A percentile compares a stretch with the other conserved stretches of the same genome.
These are phyloP conservation scores for Atta colombica DNA, from an alignment of 1,140 invertebrate species.

Conservation along the genomic window DNA sequence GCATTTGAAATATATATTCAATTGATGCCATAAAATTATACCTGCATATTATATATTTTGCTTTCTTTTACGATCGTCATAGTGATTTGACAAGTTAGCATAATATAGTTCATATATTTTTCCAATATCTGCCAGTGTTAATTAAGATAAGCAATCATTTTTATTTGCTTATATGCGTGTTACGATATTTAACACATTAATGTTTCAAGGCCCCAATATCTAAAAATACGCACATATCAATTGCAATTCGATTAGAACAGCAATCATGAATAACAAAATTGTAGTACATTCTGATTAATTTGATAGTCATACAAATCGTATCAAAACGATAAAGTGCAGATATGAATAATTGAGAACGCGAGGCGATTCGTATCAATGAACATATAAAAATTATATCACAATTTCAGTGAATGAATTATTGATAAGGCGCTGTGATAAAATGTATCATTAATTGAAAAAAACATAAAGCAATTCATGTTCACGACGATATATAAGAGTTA, in stretches of 20 bases:
- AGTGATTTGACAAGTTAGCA: neutral
- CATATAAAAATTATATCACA: neutral
- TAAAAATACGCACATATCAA: neutral
- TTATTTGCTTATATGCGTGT: neutral
- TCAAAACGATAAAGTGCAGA: neutral
- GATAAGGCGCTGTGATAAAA: conserved; percentile 7
- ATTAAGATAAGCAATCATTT: conserved; percentile 13
- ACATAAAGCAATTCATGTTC: neutral
- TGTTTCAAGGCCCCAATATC: neutral
- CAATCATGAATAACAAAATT: conserved; percentile 10
- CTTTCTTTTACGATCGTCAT: neutral
- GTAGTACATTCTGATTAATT: neutral
- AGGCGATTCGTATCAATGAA: neutral
- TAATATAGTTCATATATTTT: neutral
- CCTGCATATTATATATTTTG: neutral
- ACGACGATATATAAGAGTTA: neutral
- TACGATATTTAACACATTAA: neutral
- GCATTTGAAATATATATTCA: neutral
- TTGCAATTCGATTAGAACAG: neutral
- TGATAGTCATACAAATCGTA: neutral
- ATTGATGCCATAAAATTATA: neutral
- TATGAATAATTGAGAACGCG: neutral
- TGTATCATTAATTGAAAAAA: neutral
- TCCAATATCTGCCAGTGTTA: neutral
- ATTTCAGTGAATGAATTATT: neutral